Evolutionary conservation across 2,113 vertebrate genomes (phyloP), one percentile per base, ranked within the genome.

Genomic region (Ictidomys tridecemlineatus): DNA sequence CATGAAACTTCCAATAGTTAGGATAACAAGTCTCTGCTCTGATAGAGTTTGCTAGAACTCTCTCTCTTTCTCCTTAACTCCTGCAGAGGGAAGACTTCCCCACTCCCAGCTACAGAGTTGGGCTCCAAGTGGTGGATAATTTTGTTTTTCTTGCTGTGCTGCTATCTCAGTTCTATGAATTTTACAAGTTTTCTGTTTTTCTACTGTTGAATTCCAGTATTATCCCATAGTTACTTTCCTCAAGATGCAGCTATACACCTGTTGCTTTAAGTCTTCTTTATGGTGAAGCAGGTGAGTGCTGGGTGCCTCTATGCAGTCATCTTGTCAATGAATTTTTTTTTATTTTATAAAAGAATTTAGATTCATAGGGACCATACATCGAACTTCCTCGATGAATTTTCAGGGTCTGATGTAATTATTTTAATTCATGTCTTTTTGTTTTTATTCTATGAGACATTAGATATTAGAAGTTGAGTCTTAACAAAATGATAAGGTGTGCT

Each of bases 361-460:
- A 61, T 82, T 42, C 28, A 83, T 9, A 63, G 39, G 28, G 61
- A 34, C 30, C 61, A 48, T 7, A 20, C 37, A 22, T 84, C 30
- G 34, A 67, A 48, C 30, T 48, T 32, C 30, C 26, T 24, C 9
- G 39, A 63, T 61, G 67, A 67, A 30, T 45, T 85, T 67, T 39
- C 61, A 85, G 37, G 42, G 42, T 61, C 32, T 32, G 82, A 58
- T 72, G 37, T 77, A 65, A 82, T 77, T 88, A 84, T 70, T 87
- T 93, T 79, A 89, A 92, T 92, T 76, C 3, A 32, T 80, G 16
- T 28, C 61, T 83, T 91, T 95, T 79, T 37, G 17, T 74, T 84
- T 76, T 92, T 77, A 70, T 91, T 69, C 13, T 51, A 42, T 45
- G 13, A 30, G 56, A 20, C 32, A 93, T 24, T 95, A 92, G 79